Percentiles rank a stretch among this genome's conserved stretches.
Evolutionary conservation across 2,797 vertebrate species (phyloP).

Genomic region (Lophius americanus): DNA sequence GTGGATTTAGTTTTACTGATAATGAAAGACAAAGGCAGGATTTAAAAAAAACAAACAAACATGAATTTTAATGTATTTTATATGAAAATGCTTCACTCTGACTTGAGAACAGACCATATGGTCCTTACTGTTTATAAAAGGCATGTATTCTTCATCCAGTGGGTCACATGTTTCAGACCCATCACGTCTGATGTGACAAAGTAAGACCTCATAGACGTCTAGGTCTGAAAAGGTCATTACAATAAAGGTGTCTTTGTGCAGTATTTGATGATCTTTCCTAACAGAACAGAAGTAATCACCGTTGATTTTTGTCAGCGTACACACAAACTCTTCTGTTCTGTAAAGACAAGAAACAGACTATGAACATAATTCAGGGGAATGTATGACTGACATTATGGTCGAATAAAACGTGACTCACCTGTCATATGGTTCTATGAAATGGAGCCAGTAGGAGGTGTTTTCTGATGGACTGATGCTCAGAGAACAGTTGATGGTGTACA

Average conservation of each 20-base stretch:
- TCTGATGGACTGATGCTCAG: slow-evolving; percentile 35
- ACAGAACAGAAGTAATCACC: slow-evolving; percentile 57
- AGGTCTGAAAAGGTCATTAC: not conserved
- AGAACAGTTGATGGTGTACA: slow-evolving; percentile 71
- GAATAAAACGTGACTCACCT: slow-evolving; percentile 27
- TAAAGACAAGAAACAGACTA: not conserved
- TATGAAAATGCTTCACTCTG: not conserved
- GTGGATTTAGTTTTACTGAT: slow-evolving; percentile 75
- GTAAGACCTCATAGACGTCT: slow-evolving; percentile 38
- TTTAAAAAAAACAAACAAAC: not conserved
- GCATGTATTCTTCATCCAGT: slow-evolving; percentile 24
- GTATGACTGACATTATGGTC: not conserved
- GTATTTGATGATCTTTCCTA: rapidly evolving
- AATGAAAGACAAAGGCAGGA: slow-evolving; percentile 12
- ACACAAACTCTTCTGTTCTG: slow-evolving; percentile 28
- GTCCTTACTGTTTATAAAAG: slow-evolving; percentile 61
- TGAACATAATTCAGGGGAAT: not conserved
- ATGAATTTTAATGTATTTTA: not conserved
- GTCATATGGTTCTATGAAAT: rapidly evolving
- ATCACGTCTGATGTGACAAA: slow-evolving; percentile 37
- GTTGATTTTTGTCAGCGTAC: slow-evolving; percentile 34
- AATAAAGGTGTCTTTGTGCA: rapidly evolving
- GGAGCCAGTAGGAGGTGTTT: slow-evolving; percentile 49
- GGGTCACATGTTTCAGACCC: slow-evolving; percentile 5
- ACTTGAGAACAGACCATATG: not conserved